A percentile compares a stretch with the other conserved stretches of the same genome.
Evolutionary conservation across 2,113 vertebrate species (phyloP).

Genomic region (Tragelaphus strepsiceros): DNA sequence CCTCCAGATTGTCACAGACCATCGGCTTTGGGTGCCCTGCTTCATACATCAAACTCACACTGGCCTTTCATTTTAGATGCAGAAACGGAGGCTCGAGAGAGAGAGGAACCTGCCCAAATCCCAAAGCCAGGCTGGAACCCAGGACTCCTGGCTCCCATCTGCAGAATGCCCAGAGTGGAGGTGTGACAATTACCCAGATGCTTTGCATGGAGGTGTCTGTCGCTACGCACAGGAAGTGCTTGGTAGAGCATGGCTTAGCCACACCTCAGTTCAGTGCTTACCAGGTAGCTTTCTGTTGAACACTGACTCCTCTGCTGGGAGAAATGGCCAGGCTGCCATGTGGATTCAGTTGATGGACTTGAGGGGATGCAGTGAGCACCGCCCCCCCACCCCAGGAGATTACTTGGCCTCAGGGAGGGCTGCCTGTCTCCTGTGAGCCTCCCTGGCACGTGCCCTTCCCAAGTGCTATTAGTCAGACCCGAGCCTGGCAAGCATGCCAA

Average conservation of each 20-base stretch:
- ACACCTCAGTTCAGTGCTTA: not conserved
- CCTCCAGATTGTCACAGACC: not conserved
- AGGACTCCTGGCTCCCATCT: not conserved
- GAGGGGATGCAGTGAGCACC: not conserved
- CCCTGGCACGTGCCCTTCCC: not conserved
- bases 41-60: not conserved
- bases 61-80: not conserved
- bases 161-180: not conserved
- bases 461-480: not conserved
- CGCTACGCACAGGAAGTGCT: rapidly evolving
- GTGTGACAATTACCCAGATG: rapidly evolving
- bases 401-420: rapidly evolving
- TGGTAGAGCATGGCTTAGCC: rapidly evolving
- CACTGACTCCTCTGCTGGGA: not conserved
- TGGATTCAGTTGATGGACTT: rapidly evolving
- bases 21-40: not conserved
- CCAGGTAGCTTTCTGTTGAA: not conserved
- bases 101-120: not conserved
- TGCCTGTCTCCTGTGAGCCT: not conserved
- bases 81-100: not conserved
- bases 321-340: not conserved
- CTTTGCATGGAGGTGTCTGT: not conserved
- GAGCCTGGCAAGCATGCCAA: not conserved
- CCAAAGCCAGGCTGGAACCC: not conserved
- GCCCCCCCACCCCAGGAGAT: not conserved